Evolutionary conservation across 92 coral and sea anemone genomes (phyloP), one percentile per base, ranked within the genome.

Genomic region (Porites evermanni): DNA sequence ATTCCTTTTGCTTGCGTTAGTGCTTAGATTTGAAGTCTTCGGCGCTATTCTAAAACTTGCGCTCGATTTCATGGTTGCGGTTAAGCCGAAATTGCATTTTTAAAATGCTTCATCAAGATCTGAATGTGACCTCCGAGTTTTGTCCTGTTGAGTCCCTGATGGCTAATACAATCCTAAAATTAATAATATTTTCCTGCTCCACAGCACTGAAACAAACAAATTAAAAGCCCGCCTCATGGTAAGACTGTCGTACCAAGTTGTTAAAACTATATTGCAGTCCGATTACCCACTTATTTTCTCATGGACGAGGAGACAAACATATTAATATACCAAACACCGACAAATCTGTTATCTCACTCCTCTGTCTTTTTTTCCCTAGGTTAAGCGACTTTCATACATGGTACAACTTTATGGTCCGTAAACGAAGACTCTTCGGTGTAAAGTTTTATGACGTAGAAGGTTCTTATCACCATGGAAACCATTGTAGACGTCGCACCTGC

Each of bases 401-500:
- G 86, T 81, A 59, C 53, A 83, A 74, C 80, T 83, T 64, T 19
- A 74, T 53, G 51, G 72, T 18, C 50, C 80, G 53, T 44, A 61
- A 76, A 74, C 79, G 56, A 53, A 83, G 74, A 4, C 64, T 73
- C 54, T 83, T 83, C 74, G 79, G 72, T 83, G 79, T 83, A 20
- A 51, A 72, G 32, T 51, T 19, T 61, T 61, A 64, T 83, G 95
- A 92, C 95, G 98, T 92, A 90, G 84, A 88, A 85, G 65, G 75
- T 61, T 53, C 59, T 23, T 20, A 86, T 94, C 87, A 64, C 91
- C 79, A 92, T 90, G 86, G 94, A 61, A 80, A 94, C 94, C 75
- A 84, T 90, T 94, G 74, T 91, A 64, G 79, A 88, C 81, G 88
- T 81, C 47, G 89, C 98, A 94, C 94, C 98, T 94, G 98, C 83